Percentiles rank a stretch among this genome's conserved stretches.
Evolutionary conservation across 1,140 invertebrate genomes (phyloP).

Genomic region (Rhizoglyphus robini): DNA sequence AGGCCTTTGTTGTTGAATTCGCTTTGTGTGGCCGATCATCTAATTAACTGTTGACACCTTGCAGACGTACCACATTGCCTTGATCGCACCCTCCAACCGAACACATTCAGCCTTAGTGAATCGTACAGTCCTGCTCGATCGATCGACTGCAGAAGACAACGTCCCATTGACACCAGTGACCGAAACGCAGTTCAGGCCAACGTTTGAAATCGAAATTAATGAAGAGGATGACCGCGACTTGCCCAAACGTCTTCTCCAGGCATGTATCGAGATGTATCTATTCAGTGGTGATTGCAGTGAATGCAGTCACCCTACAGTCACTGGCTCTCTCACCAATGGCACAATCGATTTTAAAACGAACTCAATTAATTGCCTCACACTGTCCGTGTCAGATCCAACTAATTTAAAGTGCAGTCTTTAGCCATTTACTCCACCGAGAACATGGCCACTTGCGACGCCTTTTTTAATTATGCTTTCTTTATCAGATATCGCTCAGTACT

Average conservation of each 20-base stretch:
- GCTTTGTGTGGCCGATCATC: too few species aligned
- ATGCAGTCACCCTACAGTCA: too few species aligned
- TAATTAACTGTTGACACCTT: too few species aligned
- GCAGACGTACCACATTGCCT: conserved; percentile 10
- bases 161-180: background rate
- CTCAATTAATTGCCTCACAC: background rate
- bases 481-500: background rate
- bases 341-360: background rate
- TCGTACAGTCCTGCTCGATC: background rate
- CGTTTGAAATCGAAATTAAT: conserved; percentile 84
- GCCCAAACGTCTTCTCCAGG: conserved; percentile 81
- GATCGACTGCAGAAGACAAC: background rate
- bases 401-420: too few species aligned
- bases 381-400: background rate
- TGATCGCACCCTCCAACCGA: background rate
- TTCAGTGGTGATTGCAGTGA: too few species aligned
- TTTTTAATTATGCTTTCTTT: background rate
- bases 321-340: background rate
- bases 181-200: conserved; percentile 45
- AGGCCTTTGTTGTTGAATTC: too few species aligned
- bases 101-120: background rate
- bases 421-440: too few species aligned
- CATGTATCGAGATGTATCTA: conserved; percentile 34
- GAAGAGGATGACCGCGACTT: conserved; percentile 86
- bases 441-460: too few species aligned